Conservation (phyloP, 2,797 vertebrate genomes). For the Stomatorhinus walkeri region DNA sequence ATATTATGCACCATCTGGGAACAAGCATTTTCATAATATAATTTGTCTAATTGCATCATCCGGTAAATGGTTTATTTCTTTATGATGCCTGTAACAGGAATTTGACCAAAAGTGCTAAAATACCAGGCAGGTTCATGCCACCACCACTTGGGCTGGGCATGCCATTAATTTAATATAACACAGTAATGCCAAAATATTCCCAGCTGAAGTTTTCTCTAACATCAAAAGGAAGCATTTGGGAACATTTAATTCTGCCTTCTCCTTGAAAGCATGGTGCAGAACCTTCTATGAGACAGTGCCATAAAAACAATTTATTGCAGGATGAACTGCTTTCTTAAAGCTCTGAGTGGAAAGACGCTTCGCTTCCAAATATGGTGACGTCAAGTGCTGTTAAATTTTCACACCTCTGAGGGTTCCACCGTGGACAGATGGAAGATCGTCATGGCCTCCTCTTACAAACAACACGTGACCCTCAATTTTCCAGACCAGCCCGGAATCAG, state of each 20-base stretch:
- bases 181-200: neutral
- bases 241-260: neutral
- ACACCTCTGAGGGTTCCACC: conserved; percentile 10
- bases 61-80: neutral
- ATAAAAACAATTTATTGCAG: neutral
- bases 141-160: neutral
- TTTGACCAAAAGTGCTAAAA: neutral
- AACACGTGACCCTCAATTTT: conserved; percentile 25
- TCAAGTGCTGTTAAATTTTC: conserved; percentile 2
- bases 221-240: neutral
- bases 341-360: conserved; percentile 11
- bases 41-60: neutral
- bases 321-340: neutral
- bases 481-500: conserved; percentile 25
- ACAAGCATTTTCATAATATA: neutral
- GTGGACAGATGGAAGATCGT: conserved; percentile 23
- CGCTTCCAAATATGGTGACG: conserved; percentile 13
- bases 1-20: neutral
- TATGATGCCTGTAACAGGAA: neutral
- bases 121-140: neutral
- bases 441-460: conserved; percentile 14
- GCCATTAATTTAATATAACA: neutral
- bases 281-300: neutral
- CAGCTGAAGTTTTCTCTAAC: neutral
- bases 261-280: neutral